Conservation (phyloP, 1,140 invertebrate genomes). For the Gryllus bimaculatus region DNA sequence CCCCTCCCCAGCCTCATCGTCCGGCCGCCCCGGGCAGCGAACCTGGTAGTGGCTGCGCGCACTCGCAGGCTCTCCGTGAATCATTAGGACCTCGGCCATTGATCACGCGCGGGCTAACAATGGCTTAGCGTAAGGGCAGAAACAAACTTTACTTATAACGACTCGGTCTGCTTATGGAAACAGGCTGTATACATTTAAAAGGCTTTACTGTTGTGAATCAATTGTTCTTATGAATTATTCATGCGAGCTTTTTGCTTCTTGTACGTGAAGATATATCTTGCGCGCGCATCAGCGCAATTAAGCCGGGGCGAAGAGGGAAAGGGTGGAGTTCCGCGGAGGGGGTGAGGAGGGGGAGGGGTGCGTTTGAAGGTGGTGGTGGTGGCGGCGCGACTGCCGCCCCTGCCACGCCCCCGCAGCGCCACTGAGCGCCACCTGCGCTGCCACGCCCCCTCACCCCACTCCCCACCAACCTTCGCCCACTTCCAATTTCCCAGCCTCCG, state of each 20-base stretch:
- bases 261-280: background rate
- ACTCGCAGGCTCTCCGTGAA: background rate
- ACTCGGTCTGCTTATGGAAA: background rate
- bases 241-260: background rate
- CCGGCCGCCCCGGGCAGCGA: too few species aligned
- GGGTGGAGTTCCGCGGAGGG: background rate
- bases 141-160: conserved; percentile 5
- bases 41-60: too few species aligned
- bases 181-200: conserved; percentile 1
- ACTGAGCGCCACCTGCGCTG: too few species aligned
- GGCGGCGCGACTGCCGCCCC: too few species aligned
- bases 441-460: too few species aligned
- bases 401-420: too few species aligned
- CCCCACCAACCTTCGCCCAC: too few species aligned
- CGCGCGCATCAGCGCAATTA: background rate
- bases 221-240: background rate
- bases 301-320: background rate
- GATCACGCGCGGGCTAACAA: background rate
- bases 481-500: too few species aligned
- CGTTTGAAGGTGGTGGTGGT: background rate
- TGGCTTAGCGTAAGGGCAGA: background rate
- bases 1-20: too few species aligned
- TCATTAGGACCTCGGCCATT: background rate
- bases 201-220: conserved; percentile 4
- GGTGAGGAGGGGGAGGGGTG: background rate